Conservation (phyloP, 2,113 vertebrate genomes). For the Semnopithecus entellus region DNA sequence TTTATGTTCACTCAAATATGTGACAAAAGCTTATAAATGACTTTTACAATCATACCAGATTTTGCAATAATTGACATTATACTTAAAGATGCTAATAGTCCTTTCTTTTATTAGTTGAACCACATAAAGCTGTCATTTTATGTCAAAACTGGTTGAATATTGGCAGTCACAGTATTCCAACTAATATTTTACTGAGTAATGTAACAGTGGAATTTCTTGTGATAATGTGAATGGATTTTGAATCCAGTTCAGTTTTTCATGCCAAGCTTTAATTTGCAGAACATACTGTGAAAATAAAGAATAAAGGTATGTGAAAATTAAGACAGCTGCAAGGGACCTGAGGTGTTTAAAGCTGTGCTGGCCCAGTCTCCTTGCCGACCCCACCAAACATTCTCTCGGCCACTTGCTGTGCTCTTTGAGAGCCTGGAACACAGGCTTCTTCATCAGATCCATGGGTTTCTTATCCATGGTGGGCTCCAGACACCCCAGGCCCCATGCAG, state of each 20-base stretch:
- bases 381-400: neutral
- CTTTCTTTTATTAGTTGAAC: slow-evolving; percentile 30
- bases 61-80: neutral
- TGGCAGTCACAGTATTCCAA: neutral
- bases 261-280: neutral
- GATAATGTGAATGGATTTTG: neutral
- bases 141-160: neutral
- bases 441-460: neutral
- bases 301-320: neutral
- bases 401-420: neutral
- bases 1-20: neutral
- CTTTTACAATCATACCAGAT: neutral
- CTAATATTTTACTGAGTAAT: neutral
- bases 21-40: neutral
- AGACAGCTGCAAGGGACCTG: neutral
- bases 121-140: neutral
- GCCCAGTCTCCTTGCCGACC: neutral
- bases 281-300: too few species aligned
- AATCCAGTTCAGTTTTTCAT: neutral
- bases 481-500: neutral
- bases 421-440: neutral
- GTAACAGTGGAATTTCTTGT: neutral
- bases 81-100: neutral
- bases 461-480: neutral
- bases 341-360: neutral